Conservation (phyloP, 2,888 invertebrate genomes). For the Andrena praecox region DNA sequence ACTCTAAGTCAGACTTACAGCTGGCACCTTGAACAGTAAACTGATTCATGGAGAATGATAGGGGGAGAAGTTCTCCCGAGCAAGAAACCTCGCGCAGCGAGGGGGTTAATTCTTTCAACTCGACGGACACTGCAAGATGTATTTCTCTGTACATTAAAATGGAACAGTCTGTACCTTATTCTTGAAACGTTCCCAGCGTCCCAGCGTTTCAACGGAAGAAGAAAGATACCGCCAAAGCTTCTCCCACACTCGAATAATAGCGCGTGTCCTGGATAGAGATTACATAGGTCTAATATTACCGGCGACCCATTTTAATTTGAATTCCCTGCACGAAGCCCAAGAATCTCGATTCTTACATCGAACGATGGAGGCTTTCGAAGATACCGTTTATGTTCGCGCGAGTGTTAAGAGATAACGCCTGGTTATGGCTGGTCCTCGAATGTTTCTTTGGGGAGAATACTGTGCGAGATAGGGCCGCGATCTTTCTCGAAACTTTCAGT, state of each 20-base stretch:
- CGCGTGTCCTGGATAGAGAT: constrained; percentile 9
- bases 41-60: too few relatives aligned
- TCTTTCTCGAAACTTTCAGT: constrained; percentile 27
- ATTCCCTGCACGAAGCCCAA: constrained; percentile 35
- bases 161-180: not conserved
- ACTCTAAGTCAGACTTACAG: too few relatives aligned
- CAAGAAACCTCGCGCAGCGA: too few relatives aligned
- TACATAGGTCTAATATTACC: constrained; percentile 30
- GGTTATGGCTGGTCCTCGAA: constrained; percentile 33
- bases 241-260: constrained; percentile 15
- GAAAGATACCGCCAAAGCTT: constrained; percentile 16
- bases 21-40: too few relatives aligned
- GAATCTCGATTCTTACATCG: constrained; percentile 49
- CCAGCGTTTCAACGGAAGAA: not conserved
- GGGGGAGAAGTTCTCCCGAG: too few relatives aligned
- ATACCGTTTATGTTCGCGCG: constrained; percentile 57
- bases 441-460: constrained; percentile 33
- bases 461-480: constrained; percentile 14
- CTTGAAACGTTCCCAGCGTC: not conserved
- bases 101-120: too few relatives aligned
- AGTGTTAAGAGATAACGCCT: constrained; percentile 72
- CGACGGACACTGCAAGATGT: not conserved
- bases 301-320: constrained; percentile 46
- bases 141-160: not conserved
- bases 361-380: constrained; percentile 48